Evolutionary conservation across 1,140 invertebrate genomes (phyloP), one percentile per base, ranked within the genome.

Genomic region (Himalopsyche phryganea): DNA sequence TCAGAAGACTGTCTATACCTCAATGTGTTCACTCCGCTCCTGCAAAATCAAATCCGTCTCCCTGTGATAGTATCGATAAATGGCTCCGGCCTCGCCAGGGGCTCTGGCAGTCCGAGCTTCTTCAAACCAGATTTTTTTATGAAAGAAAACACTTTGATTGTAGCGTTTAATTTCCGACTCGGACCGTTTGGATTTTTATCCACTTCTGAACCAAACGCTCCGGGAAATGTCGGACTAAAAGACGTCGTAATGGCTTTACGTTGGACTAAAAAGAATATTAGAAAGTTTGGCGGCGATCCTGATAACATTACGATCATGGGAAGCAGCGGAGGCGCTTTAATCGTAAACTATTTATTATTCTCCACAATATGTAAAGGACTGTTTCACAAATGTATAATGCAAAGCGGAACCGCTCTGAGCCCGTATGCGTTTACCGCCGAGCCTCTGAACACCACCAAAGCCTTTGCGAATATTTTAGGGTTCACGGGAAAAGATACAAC

Each of bases 361-460:
- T 48, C 46, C 2, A 48, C 13, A 32, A 9, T 33, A 33, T 13
- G 20, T 13, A n/a, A 48, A 1, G 46, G 14, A 1, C 23, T 48
- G 15, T 32, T 48, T 38, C 33, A 51, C 41, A 36, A 41, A 51
- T 48, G 48, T 11, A 52, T 58, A 13, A 40, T 38, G 11, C 49
- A 51, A 23, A 58, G 55, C 42, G 55, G 55, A 19, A 49, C 32
- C 9, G 20, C 41, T 13, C 14, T 51, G 23, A 51, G 40, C 44
- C 55, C 55, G 13, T 58, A 48, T 36, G 55, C 55, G 2, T 58
- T 58, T 35, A 51, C 36, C 3, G 11, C 33, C 20, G 54, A 57
- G 13, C 46, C 46, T 11, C 13, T 48, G 46, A 33, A 32, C 6
- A 48, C 28, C 5, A 48, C 46, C 11, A 32, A n/a, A 13, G n/a